Base-by-base conservation (phyloP, 2,113 vertebrate genomes). In the Sisor rabdophorus region DNA sequence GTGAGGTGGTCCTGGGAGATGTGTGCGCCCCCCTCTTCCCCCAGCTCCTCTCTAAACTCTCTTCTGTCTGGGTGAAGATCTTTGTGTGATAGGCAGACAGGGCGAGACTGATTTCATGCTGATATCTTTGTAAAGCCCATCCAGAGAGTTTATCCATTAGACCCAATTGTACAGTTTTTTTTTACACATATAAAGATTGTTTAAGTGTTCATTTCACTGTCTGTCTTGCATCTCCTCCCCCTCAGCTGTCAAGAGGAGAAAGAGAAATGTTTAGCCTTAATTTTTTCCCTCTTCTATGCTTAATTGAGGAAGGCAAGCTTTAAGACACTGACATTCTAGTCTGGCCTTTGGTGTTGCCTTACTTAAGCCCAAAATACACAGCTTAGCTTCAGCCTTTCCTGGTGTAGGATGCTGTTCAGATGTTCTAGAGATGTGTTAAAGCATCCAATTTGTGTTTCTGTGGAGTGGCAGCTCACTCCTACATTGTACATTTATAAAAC, bases 321-420 rank as follows among this genome's bases (percentile, higher is more conserved):
- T 78, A 59, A 78, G 69, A 65, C 36, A 19, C 77, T 78, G 77
- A 78, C 77, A 78, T 78, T 78, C 72, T 55, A 73, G 59, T 61
- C 77, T 72, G 69, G 50, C 60, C 68, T 40, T 63, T 15, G 48
- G 68, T 72, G 68, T 78, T 71, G 56, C 11, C 76, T 78, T 72
- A 63, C 76, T 78, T 71, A n/a, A 53, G 30, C 76, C 76, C 53
- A 72, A 72, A 78, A 72, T 64, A 78, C 59, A 71, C 58, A 9
- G 55, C 17, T 10, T 40, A 54, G 68, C 59, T 78, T 58, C 40
- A 32, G 59, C 77, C 53, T 65, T 40, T 48, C 56, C 50, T 55
- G 50, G 13, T 64, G 58, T 78, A 50, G 16, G 19, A 58, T 48
- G 50, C 17, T 55, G 20, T 64, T 63, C n/a, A 55, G 22, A 78